A percentile compares a stretch with the other conserved stretches of the same genome.
These are phyloP conservation scores for Teinopalpus imperialis DNA, from an alignment of 2,888 invertebrate genomes.

Conservation along the genomic window DNA sequence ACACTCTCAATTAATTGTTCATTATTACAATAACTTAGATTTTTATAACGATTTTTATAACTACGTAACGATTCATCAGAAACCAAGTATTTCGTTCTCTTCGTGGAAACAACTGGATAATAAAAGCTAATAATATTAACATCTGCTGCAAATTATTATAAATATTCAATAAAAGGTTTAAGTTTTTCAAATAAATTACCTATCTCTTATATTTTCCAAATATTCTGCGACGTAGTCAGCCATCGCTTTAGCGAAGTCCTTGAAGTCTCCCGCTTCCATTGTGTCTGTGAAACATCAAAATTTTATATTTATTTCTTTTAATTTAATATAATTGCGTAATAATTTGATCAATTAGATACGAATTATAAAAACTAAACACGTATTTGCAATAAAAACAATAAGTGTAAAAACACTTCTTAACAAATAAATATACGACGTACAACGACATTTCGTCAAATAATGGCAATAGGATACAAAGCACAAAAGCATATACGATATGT, in stretches of 20 bases:
- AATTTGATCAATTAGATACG: conserved; percentile 11
- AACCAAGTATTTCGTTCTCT: no score
- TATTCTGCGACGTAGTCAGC: conserved; percentile 96
- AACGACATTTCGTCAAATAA: conserved; percentile 6
- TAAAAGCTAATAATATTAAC: no score
- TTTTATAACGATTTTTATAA: no score
- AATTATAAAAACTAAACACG: conserved; percentile 8
- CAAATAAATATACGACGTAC: no score
- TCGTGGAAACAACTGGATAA: no score
- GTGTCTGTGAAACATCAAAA: conserved; percentile 48
- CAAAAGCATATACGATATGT: no score
- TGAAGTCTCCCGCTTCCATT: conserved; percentile 92
- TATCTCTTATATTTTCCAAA: conserved; percentile 95
- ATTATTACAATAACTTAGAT: no score
- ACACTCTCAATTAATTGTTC: no score
- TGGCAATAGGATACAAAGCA: background rate
- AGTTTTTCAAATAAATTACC: conserved; percentile 77
- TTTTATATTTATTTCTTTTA: conserved; percentile 2
- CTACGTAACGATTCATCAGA: no score
- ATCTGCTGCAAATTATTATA: no score
- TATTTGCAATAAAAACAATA: conserved; percentile 15
- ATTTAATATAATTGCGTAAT: conserved; percentile 9
- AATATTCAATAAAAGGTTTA: no score
- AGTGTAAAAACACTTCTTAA: conserved; percentile 12
- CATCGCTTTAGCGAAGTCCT: conserved; percentile 95